These are phyloP conservation scores for Lampropteryx suffumata DNA, from an alignment of 2,888 invertebrate species.

Conservation along the genomic window DNA sequence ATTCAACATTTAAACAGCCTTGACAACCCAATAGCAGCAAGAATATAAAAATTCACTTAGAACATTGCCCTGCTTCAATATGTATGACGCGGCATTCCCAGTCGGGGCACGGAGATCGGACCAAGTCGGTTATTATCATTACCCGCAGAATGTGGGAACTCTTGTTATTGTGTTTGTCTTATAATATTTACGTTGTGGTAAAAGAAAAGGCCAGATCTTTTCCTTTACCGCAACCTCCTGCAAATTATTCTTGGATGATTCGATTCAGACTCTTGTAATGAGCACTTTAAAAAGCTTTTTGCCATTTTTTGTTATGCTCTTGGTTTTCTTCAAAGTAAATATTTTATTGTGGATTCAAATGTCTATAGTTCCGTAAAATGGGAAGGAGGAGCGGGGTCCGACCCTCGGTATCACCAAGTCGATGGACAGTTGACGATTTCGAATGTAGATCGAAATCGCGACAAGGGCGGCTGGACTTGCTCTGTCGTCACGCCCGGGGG, in stretches of 20 bases:
- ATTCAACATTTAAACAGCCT: constrained; percentile 22
- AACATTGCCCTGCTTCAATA: constrained; percentile 41
- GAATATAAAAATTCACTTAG: constrained; percentile 42
- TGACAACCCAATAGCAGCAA: constrained; percentile 27
- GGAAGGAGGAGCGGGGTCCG: constrained; percentile 81
- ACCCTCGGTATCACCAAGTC: constrained; percentile 74
- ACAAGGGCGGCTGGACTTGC: constrained; percentile 91
- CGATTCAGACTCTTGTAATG: too few relatives aligned
- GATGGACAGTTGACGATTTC: constrained; percentile 85
- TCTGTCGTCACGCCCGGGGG: constrained; percentile 89
- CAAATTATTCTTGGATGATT: too few relatives aligned
- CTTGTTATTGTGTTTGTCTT: constrained; percentile 39
- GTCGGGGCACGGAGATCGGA: constrained; percentile 39
- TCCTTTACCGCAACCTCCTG: too few relatives aligned
- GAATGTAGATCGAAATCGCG: constrained; percentile 85
- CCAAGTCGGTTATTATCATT: constrained; percentile 42
- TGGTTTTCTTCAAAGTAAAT: background rate
- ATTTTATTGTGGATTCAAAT: background rate
- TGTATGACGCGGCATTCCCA: constrained; percentile 43
- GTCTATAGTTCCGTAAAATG: constrained; percentile 83
- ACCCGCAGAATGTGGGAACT: constrained; percentile 37
- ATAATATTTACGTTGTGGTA: constrained; percentile 35
- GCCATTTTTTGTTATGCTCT: background rate
- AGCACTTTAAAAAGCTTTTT: constrained; percentile 9
- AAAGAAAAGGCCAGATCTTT: constrained; percentile 13